Conservation (phyloP, 1,140 invertebrate genomes). For the Trichomalopsis sarcophagae region DNA sequence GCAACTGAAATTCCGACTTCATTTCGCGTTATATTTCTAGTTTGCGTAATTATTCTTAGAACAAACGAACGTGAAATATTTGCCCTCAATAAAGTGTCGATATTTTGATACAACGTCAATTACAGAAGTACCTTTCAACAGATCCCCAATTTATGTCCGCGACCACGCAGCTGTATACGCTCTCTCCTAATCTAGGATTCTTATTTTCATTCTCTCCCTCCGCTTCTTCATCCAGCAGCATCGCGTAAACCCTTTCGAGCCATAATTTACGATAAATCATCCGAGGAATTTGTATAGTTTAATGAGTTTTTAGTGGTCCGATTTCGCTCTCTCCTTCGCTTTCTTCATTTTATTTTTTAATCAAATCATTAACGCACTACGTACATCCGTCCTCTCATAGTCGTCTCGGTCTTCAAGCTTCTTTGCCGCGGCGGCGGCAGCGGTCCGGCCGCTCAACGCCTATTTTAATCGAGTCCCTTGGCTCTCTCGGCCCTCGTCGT, state of each 20-base stretch:
- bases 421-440: background rate
- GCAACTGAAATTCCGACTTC: background rate
- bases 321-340: slow-evolving; percentile 51
- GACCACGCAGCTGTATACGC: background rate
- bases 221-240: slow-evolving; percentile 54
- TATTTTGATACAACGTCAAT: slow-evolving; percentile 32
- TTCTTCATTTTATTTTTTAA: slow-evolving; percentile 68
- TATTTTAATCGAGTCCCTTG: slow-evolving; percentile 47
- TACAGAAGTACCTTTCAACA: background rate
- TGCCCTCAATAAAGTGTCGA: no score
- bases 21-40: background rate
- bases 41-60: background rate
- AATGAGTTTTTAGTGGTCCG: slow-evolving; percentile 73
- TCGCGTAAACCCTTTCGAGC: slow-evolving; percentile 55
- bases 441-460: background rate
- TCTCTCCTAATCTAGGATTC: slow-evolving; percentile 40
- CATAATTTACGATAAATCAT: slow-evolving; percentile 74
- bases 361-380: slow-evolving; percentile 72
- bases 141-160: slow-evolving; percentile 61
- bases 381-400: slow-evolving; percentile 40
- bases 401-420: slow-evolving; percentile 26
- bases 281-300: slow-evolving; percentile 68
- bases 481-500: slow-evolving; percentile 14
- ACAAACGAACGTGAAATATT: background rate
- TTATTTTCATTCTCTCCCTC: background rate